Evolutionary conservation across 2,888 invertebrate species (phyloP).

Genomic region (Anodontia alba): DNA sequence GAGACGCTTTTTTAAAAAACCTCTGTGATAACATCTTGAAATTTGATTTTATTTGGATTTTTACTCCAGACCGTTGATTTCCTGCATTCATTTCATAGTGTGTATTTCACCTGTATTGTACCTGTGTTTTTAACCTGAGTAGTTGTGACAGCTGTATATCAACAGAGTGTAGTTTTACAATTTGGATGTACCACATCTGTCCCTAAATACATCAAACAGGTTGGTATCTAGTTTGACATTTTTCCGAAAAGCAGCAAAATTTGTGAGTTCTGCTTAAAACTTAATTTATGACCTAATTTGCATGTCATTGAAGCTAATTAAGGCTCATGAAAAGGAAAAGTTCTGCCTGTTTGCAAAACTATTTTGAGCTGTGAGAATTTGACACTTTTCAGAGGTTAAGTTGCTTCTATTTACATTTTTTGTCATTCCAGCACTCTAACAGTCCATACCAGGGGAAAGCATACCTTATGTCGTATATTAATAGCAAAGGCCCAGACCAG

Average conservation of each 20-base stretch:
- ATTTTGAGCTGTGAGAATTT: background rate
- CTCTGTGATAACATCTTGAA: background rate
- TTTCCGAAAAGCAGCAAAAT: background rate
- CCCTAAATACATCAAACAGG: background rate
- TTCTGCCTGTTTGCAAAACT: background rate
- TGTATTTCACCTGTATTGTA: background rate
- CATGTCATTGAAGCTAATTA: background rate
- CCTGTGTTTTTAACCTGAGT: background rate
- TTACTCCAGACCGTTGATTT: background rate
- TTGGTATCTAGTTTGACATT: background rate
- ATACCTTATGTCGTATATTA: too few relatives aligned
- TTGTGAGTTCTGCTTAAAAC: background rate
- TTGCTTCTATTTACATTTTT: background rate
- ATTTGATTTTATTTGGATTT: background rate
- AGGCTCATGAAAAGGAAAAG: background rate
- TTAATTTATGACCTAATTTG: background rate
- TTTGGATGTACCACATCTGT: conserved; percentile 4
- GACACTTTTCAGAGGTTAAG: conserved; percentile 1
- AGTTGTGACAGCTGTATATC: background rate
- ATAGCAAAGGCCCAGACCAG: too few relatives aligned
- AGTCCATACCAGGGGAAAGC: too few relatives aligned
- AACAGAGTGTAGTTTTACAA: conserved; percentile 4
- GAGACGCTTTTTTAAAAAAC: too few relatives aligned
- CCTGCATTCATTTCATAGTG: background rate
- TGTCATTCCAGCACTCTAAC: too few relatives aligned